These are phyloP conservation scores for Scaptomyza caliginosa DNA, from an alignment of 2,888 invertebrate genomes.

Conservation along the genomic window DNA sequence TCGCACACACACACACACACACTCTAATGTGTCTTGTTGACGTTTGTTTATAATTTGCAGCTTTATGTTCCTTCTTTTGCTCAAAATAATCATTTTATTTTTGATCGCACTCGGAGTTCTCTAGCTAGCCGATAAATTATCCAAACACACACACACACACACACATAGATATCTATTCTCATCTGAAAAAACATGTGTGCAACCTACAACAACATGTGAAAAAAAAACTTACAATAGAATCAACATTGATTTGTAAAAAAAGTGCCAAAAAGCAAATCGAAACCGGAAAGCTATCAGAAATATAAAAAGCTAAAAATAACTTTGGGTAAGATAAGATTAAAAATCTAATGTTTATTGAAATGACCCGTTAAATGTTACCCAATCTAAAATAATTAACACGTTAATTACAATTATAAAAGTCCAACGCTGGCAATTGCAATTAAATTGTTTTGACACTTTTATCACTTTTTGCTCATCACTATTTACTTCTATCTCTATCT, in stretches of 20 bases:
- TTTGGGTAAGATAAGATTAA: background rate
- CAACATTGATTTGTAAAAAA: too few relatives aligned
- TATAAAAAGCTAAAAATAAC: background rate
- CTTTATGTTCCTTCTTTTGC: constrained; percentile 22
- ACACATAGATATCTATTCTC: constrained; percentile 16
- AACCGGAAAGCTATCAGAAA: background rate
- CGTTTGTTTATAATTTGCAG: constrained; percentile 71
- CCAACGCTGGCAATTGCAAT: background rate
- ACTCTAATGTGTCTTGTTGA: constrained; percentile 29
- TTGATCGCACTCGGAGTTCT: constrained; percentile 47
- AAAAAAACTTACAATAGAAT: background rate
- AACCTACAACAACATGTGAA: constrained; percentile 1
- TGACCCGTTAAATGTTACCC: too few relatives aligned
- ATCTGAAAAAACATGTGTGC: constrained; percentile 38
- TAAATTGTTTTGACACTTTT: constrained; percentile 4
- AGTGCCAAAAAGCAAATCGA: too few relatives aligned
- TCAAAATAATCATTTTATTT: constrained; percentile 69
- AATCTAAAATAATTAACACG: too few relatives aligned
- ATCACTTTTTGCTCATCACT: background rate
- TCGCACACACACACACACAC: constrained; percentile 2
- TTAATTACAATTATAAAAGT: too few relatives aligned
- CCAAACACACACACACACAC: constrained; percentile 18
- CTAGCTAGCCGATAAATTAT: constrained; percentile 58
- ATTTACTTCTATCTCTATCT: too few relatives aligned
- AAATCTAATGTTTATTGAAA: background rate